Percentiles rank a stretch among this genome's conserved stretches.
Conservation (phyloP, 1,140 invertebrate genomes). For the Agrilus planipennis region DNA sequence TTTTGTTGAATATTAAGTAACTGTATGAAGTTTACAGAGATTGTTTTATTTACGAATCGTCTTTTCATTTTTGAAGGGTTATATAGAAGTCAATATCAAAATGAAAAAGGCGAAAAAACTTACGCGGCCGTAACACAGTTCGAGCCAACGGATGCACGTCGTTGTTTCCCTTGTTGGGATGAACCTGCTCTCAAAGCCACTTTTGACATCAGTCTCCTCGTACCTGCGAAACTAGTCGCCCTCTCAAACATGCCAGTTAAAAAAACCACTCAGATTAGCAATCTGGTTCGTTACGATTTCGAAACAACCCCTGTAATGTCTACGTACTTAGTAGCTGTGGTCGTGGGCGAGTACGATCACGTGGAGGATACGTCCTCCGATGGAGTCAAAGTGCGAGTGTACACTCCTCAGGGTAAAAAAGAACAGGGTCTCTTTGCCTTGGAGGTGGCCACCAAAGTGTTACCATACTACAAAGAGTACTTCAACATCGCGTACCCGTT, state of each 20-base stretch:
- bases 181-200: constrained; percentile 92
- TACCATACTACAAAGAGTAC: constrained; percentile 90
- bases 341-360: constrained; percentile 90
- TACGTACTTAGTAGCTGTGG: constrained; percentile 86
- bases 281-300: constrained; percentile 58
- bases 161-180: constrained; percentile 96
- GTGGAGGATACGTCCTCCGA: constrained; percentile 70
- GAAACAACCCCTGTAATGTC: constrained; percentile 90
- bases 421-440: constrained; percentile 88
- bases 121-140: constrained; percentile 89
- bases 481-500: constrained; percentile 92
- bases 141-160: constrained; percentile 82
- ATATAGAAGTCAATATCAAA: constrained; percentile 75
- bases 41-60: too few species aligned
- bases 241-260: constrained; percentile 90
- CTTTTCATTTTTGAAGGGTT: too few species aligned
- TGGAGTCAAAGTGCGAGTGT: constrained; percentile 79
- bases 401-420: constrained; percentile 86
- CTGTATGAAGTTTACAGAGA: too few species aligned
- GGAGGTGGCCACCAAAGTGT: constrained; percentile 69
- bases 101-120: constrained; percentile 58
- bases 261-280: constrained; percentile 36
- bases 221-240: constrained; percentile 64
- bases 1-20: too few species aligned
- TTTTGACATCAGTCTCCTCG: constrained; percentile 79